These are phyloP conservation scores for Cynodonichthys magdalenae DNA, from an alignment of 2,797 vertebrate species.

Conservation along the genomic window DNA sequence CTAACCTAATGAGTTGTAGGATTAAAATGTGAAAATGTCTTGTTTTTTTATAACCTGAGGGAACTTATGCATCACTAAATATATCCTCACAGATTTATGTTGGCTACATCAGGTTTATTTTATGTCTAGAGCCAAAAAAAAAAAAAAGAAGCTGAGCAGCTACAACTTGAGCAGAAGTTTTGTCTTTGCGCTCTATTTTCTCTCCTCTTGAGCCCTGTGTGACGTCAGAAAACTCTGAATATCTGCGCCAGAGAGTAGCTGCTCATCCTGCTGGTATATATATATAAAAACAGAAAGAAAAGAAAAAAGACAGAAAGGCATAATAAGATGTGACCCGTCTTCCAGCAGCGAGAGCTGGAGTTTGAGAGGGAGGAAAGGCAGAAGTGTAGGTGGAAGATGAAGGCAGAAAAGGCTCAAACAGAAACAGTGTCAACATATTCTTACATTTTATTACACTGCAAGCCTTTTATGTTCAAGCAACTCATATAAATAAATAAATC, in stretches of 20 bases:
- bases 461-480: not conserved
- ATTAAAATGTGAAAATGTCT: not conserved
- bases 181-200: slow-evolving; percentile 56
- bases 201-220: slow-evolving; percentile 38
- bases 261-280: slow-evolving; percentile 45
- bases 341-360: slow-evolving; percentile 43
- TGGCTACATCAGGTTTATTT: slow-evolving; percentile 29
- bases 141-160: slow-evolving; percentile 30
- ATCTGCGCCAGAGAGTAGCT: slow-evolving; percentile 29
- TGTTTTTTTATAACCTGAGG: not conserved
- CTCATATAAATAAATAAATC: not conserved
- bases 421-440: not conserved
- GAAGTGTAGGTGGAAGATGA: slow-evolving; percentile 16
- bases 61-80: not conserved
- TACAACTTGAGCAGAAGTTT: slow-evolving; percentile 39
- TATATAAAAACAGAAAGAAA: slow-evolving; percentile 19
- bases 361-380: slow-evolving; percentile 42
- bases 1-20: too few species aligned
- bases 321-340: slow-evolving; percentile 64
- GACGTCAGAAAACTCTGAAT: slow-evolving; percentile 48
- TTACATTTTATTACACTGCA: not conserved
- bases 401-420: slow-evolving; percentile 12
- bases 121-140: slow-evolving; percentile 26
- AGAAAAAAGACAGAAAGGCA: slow-evolving; percentile 40
- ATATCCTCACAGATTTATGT: not conserved